Percentiles rank a stretch among this genome's conserved stretches.
phyloP scores from a whole-genome alignment of 1,140 invertebrate species.

The Danaus plexippus region DNA sequence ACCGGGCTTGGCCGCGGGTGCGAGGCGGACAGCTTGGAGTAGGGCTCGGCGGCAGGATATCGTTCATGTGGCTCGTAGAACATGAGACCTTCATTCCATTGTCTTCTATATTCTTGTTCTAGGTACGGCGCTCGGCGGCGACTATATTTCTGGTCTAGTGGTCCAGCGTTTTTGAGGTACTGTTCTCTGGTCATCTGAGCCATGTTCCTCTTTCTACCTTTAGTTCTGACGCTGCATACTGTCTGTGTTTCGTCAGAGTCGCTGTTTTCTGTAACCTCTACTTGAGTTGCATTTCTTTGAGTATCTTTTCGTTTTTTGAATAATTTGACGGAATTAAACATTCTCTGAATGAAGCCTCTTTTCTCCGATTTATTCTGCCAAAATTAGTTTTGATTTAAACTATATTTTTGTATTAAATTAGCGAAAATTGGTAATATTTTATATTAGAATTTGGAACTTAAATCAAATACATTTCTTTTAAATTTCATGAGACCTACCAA shows the following conservation, averaged over 20 bases:
- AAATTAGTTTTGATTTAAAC: too few relatives aligned
- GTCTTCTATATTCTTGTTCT: slow-evolving; percentile 49
- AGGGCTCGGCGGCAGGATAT: slow-evolving; percentile 21
- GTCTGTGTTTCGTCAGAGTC: slow-evolving; percentile 50
- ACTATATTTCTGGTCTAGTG: too few relatives aligned
- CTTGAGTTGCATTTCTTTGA: slow-evolving; percentile 2
- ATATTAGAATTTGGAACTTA: too few relatives aligned
- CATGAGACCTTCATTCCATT: slow-evolving; percentile 43
- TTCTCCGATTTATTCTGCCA: slow-evolving; percentile 32
- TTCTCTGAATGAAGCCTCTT: slow-evolving; percentile 35
- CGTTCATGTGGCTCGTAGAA: slow-evolving; percentile 25
- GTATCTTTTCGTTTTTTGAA: slow-evolving; percentile 26
- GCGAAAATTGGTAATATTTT: too few relatives aligned
- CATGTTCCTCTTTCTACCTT: not conserved
- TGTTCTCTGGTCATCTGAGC: too few relatives aligned
- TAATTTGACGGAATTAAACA: slow-evolving; percentile 39
- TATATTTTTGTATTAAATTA: too few relatives aligned
- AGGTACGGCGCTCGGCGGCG: slow-evolving; percentile 28
- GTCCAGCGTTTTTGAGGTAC: too few relatives aligned
- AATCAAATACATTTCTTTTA: too few relatives aligned
- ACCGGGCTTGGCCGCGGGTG: slow-evolving; percentile 7
- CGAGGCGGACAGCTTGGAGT: too few relatives aligned
- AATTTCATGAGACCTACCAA: too few relatives aligned
- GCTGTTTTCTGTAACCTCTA: slow-evolving; percentile 20
- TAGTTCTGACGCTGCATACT: slow-evolving; percentile 37